Percentiles rank a stretch among this genome's conserved stretches.
These are phyloP conservation scores for Martes flavigula DNA, from an alignment of 2,797 vertebrate species.

Conservation along the genomic window DNA sequence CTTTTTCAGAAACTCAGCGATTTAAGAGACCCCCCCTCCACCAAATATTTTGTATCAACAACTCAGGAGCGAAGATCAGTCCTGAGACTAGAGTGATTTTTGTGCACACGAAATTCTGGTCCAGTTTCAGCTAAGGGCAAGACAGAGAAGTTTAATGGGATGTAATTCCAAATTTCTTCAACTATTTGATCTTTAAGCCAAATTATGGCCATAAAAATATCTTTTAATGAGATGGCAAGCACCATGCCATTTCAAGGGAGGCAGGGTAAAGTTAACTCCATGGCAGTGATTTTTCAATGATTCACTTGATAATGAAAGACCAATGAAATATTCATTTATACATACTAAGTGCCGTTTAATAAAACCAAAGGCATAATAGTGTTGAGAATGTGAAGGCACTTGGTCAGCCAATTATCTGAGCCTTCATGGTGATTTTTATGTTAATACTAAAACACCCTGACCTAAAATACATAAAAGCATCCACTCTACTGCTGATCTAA, in stretches of 20 bases:
- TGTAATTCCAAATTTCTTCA: constrained; percentile 71
- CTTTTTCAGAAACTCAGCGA: constrained; percentile 73
- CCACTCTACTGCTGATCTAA: constrained; percentile 35
- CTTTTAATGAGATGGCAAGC: constrained; percentile 82
- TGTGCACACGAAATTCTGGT: constrained; percentile 41
- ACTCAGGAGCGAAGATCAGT: constrained; percentile 48
- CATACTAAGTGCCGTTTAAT: constrained; percentile 85
- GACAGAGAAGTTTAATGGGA: constrained; percentile 63
- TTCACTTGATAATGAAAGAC: constrained; percentile 86
- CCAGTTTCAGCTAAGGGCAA: constrained; percentile 40
- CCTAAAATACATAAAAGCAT: constrained; percentile 69
- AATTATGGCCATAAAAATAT: constrained; percentile 81
- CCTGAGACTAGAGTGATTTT: constrained; percentile 43
- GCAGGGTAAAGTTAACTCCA: constrained; percentile 83
- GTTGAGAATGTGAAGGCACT: constrained; percentile 81
- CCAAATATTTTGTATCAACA: constrained; percentile 39
- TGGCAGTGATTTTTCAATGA: constrained; percentile 82
- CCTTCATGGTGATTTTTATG: constrained; percentile 72
- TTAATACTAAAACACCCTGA: constrained; percentile 72
- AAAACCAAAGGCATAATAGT: constrained; percentile 84
- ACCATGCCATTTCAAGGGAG: constrained; percentile 79
- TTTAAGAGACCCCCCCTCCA: background rate
- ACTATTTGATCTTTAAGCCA: constrained; percentile 79
- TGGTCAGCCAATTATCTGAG: constrained; percentile 83
- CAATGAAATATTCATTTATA: constrained; percentile 88